Evolutionary conservation across 1,140 invertebrate genomes (phyloP).

Genomic region (Drosophila sucinea): DNA sequence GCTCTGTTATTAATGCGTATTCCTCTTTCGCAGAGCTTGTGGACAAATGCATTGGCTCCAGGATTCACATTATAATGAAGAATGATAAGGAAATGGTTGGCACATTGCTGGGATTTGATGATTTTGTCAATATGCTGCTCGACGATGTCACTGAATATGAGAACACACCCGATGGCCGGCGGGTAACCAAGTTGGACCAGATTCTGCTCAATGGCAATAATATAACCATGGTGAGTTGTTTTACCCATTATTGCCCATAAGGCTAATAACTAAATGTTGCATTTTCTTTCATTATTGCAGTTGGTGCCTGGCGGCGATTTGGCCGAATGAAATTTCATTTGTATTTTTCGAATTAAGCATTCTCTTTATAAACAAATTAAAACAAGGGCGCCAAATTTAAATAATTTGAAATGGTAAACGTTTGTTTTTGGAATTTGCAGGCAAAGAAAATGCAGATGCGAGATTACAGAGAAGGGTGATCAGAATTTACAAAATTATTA

Average conservation of each 20-base stretch:
- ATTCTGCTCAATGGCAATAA: conserved; percentile 99
- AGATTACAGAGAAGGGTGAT: not conserved
- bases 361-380: conserved; percentile 39
- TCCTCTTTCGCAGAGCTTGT: conserved; percentile 91
- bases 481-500: not conserved
- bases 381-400: conserved; percentile 10
- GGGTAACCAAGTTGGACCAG: conserved; percentile 98
- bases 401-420: not conserved
- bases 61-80: conserved; percentile 99
- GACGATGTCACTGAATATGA: conserved; percentile 98
- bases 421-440: not conserved
- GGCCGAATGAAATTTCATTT: conserved; percentile 83
- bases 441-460: not conserved
- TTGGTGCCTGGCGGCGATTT: conserved; percentile 88
- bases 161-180: conserved; percentile 96
- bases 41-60: conserved; percentile 99
- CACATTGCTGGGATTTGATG: conserved; percentile 98
- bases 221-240: conserved; percentile 94
- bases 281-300: conserved; percentile 83
- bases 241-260: too few relatives aligned
- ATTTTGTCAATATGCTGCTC: conserved; percentile 99
- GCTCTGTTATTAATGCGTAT: conserved; percentile 23
- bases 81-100: conserved; percentile 99
- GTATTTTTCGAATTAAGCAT: conserved; percentile 34
- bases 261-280: conserved; percentile 1